phyloP scores from a whole-genome alignment of 2,888 invertebrate genomes.

The Agrotis puta region DNA sequence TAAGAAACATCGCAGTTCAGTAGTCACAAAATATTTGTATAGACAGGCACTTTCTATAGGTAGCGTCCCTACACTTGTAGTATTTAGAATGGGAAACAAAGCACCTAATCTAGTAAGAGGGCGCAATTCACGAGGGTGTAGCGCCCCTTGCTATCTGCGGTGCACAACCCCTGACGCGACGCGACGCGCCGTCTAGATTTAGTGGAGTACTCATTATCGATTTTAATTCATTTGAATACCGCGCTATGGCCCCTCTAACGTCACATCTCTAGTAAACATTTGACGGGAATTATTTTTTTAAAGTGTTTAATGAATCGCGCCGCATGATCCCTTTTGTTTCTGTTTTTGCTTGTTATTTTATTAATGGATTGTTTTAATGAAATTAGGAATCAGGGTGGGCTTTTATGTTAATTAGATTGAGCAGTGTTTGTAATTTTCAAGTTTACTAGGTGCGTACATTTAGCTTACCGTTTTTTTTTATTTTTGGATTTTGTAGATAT shows the following conservation, averaged over 20 bases:
- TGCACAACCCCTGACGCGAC: slow-evolving; percentile 63
- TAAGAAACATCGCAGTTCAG: slow-evolving; percentile 14
- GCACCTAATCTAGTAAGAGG: slow-evolving; percentile 75
- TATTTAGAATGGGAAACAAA: slow-evolving; percentile 73
- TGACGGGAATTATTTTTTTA: slow-evolving; percentile 43
- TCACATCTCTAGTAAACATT: slow-evolving; percentile 51
- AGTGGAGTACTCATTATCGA: slow-evolving; percentile 73
- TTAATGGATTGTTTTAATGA: slow-evolving; percentile 35
- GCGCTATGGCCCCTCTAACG: slow-evolving; percentile 53
- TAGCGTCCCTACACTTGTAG: slow-evolving; percentile 61
- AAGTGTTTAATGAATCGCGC: slow-evolving; percentile 46
- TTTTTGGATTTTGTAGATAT: neutral
- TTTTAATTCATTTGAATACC: slow-evolving; percentile 71
- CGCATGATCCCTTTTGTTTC: slow-evolving; percentile 41
- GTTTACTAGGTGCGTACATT: neutral
- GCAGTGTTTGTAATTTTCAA: slow-evolving; percentile 1
- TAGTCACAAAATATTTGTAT: slow-evolving; percentile 52
- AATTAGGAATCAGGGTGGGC: slow-evolving; percentile 14
- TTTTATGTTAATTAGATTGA: slow-evolving; percentile 16
- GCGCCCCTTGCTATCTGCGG: slow-evolving; percentile 60
- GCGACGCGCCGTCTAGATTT: slow-evolving; percentile 69
- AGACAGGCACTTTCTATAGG: slow-evolving; percentile 35
- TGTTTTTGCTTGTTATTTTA: slow-evolving; percentile 29
- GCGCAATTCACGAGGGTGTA: slow-evolving; percentile 71
- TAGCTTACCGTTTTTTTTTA: neutral